Evolutionary conservation across 2,797 vertebrate species (phyloP), one percentile per base, ranked within the genome.

Genomic region (Erpetoichthys calabaricus): DNA sequence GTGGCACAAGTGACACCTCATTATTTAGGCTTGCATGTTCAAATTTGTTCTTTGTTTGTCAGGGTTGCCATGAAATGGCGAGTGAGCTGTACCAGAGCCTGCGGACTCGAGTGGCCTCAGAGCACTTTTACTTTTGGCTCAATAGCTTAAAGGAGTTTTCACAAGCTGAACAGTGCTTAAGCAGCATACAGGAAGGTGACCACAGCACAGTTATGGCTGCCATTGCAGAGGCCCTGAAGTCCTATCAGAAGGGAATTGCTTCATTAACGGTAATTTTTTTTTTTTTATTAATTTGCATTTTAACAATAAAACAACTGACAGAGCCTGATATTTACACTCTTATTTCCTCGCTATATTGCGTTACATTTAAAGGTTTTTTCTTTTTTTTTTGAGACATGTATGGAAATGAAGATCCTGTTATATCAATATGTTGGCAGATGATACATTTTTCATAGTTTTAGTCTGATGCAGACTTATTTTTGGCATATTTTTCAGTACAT

Each of bases 61-160:
- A 98, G 95, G 95, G 96, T 56, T 97, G 94, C 68, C 96, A 99
- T 2, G 87, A 96, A 71, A 91, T 98, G 83, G 96, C 91, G 70
- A 86, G 88, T 45, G 95, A 98, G 62, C 84, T 99, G 49, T 98
- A 97, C 73, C 92, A 94, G 78, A 91, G 91, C 69, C 75, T 98
- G 70, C 85, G 96, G 65, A 96, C 96, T 7, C 90, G 94, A 0
- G 95, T 99, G 56, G 95, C 96, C 3, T 99, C 95, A 0, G 95
- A 99, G 59, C 96, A 99, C 74, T 97, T 99, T 75, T 98, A 98
- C 89, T 99, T 98, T 77, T 99, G 96, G 96, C 85, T 99, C 53
- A 97, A 96, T 72, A 91, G 94, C 70, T 80, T 99, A 77, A 94
- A 96, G 79, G 94, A 98, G 79, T 98, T 99, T 68, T 96, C 95